Conservation (phyloP, 2,113 vertebrate genomes). For the Azemiops feae region DNA sequence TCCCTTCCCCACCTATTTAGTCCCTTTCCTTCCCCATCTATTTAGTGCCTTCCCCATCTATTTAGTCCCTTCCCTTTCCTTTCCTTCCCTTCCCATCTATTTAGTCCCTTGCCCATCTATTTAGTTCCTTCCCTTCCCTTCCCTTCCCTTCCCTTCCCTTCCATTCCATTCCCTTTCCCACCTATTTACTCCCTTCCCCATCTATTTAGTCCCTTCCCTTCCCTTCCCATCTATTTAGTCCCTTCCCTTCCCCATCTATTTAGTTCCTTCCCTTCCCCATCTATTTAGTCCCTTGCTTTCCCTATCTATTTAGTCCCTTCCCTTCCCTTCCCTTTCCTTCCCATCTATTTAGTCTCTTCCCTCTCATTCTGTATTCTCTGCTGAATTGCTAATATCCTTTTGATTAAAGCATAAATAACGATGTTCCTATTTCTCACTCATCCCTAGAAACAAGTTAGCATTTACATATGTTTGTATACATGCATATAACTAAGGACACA, state of each 20-base stretch:
- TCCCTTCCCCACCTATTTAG: no score
- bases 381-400: neutral
- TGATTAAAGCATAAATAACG: neutral
- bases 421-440: neutral
- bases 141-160: neutral
- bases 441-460: neutral
- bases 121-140: no score
- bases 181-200: no score
- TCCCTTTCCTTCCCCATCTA: no score
- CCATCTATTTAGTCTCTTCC: neutral
- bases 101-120: no score
- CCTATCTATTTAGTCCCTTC: neutral
- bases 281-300: neutral
- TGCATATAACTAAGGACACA: neutral
- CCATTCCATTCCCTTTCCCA: no score
- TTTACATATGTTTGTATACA: neutral
- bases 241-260: neutral
- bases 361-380: neutral
- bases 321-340: neutral
- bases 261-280: no score
- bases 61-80: no score
- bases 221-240: no score
- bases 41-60: no score
- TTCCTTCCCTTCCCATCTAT: no score
- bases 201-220: neutral